Conservation (phyloP, 2,888 invertebrate genomes). For the Selenia dentaria region DNA sequence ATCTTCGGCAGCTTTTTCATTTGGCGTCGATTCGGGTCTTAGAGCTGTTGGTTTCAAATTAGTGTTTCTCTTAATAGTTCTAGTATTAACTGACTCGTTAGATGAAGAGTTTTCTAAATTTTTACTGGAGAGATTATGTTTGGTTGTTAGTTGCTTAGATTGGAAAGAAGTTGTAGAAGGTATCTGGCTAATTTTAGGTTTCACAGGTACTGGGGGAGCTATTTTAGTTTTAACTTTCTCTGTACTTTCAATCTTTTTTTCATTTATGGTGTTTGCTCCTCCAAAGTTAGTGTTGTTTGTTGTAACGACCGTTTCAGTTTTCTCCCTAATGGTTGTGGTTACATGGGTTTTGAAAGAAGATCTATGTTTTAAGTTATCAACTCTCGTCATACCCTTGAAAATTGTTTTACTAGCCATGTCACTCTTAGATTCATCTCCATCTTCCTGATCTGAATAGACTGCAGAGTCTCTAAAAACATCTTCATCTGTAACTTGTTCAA, state of each 20-base stretch:
- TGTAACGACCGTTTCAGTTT: conserved; percentile 42
- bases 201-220: conserved; percentile 87
- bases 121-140: conserved; percentile 37
- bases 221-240: conserved; percentile 69
- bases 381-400: conserved; percentile 53
- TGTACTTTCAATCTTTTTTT: conserved; percentile 49
- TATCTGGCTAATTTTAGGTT: conserved; percentile 78
- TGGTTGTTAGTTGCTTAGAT: conserved; percentile 42
- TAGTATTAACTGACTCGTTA: conserved; percentile 56
- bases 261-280: conserved; percentile 24
- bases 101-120: conserved; percentile 55
- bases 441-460: conserved; percentile 91
- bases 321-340: conserved; percentile 51
- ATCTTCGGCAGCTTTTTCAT: conserved; percentile 41
- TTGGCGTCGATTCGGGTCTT: conserved; percentile 56
- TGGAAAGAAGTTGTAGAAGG: conserved; percentile 42
- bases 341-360: conserved; percentile 60
- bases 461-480: conserved; percentile 92
- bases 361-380: conserved; percentile 61
- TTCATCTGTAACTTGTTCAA: conserved; percentile 88
- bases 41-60: conserved; percentile 48
- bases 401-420: conserved; percentile 43
- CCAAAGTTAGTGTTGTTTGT: conserved; percentile 18
- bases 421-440: conserved; percentile 60
- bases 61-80: conserved; percentile 60